Evolutionary conservation across 1,140 invertebrate species (phyloP), one percentile per base, ranked within the genome.

Genomic region (Cephus cinctus): DNA sequence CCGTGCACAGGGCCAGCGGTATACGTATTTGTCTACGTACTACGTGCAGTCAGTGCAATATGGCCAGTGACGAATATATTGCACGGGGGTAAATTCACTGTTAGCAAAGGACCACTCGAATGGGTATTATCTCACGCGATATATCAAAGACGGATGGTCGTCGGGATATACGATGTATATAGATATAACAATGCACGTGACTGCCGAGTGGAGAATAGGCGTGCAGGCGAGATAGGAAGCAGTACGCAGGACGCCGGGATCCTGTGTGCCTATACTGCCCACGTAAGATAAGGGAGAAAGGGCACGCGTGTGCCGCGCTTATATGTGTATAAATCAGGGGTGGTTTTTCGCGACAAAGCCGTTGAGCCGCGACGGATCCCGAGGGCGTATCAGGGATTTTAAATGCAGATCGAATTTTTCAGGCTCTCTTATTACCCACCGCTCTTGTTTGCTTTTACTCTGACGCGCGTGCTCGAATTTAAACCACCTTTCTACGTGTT

Each of bases 301-400:
- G 14, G 43, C 43, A 44, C 45, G 51, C 51, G 40, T 57, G 55
- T 38, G 14, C 43, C 47, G 43, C 38, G 44, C 21, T 16, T 47
- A 45, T 57, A 54, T 41, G 44, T 25, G 23, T 47, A 45, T 57
- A 54, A 57, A 57, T 57, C 55, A 57, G 44, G 45, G 20, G 39
- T 18, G 39, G 39, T 41, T 41, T 41, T 41, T 41, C 12, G 39
- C 39, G 39, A 36, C 34, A 36, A 36, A 12, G 34, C 34, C 9
- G 27, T 9, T 11, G 6, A 36, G 34, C 34, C 34, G 34, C 2
- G 14, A 12, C 34, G 19, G 19, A 36, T 23, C 39, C 21, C 15
- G 11, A n/a, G 39, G 39, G 9, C 11, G 25, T 27, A n/a, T n/a
- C 25, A 8, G 25, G 25, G 25, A 27, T 19, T 41, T 11, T 20